phyloP scores from a whole-genome alignment of 2,888 invertebrate species.

The Sisyra terminalis region DNA sequence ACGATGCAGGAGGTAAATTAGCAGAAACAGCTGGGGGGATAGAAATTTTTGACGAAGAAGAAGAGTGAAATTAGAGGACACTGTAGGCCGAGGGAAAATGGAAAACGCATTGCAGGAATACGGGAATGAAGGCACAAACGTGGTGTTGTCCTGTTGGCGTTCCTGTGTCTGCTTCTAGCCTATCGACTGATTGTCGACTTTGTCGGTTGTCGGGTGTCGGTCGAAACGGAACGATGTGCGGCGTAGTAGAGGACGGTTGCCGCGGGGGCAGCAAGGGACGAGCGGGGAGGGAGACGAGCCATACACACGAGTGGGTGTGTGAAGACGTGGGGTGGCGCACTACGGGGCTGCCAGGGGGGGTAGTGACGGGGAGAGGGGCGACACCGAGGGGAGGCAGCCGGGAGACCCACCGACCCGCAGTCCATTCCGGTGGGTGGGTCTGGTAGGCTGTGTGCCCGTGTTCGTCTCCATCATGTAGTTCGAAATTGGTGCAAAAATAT shows the following conservation, averaged over 20 bases:
- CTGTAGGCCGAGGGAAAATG: too few species aligned
- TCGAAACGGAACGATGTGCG: too few species aligned
- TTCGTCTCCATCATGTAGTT: slow-evolving; percentile 6
- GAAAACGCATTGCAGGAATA: too few species aligned
- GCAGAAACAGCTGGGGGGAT: too few species aligned
- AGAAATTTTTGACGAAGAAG: too few species aligned
- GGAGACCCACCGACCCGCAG: slow-evolving; percentile 21
- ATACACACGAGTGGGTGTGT: slow-evolving; percentile 18
- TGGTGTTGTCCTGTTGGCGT: too few species aligned
- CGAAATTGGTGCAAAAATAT: slow-evolving; percentile 5
- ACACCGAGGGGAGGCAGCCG: slow-evolving; percentile 25
- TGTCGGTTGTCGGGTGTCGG: too few species aligned
- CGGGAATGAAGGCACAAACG: too few species aligned
- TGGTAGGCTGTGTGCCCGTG: slow-evolving; percentile 8
- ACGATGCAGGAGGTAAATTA: too few species aligned
- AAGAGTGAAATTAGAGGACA: too few species aligned
- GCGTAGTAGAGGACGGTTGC: slow-evolving; percentile 3
- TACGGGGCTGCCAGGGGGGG: slow-evolving; percentile 19
- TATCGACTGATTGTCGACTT: too few species aligned
- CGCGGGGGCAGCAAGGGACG: slow-evolving; percentile 11
- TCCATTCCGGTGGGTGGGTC: slow-evolving; percentile 9
- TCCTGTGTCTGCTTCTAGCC: too few species aligned
- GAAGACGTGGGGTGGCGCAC: slow-evolving; percentile 24
- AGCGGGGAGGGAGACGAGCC: slow-evolving; percentile 16
- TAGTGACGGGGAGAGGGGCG: slow-evolving; percentile 26